phyloP scores from a whole-genome alignment of 2,113 vertebrate species.

The Lepisosteus oculatus region DNA sequence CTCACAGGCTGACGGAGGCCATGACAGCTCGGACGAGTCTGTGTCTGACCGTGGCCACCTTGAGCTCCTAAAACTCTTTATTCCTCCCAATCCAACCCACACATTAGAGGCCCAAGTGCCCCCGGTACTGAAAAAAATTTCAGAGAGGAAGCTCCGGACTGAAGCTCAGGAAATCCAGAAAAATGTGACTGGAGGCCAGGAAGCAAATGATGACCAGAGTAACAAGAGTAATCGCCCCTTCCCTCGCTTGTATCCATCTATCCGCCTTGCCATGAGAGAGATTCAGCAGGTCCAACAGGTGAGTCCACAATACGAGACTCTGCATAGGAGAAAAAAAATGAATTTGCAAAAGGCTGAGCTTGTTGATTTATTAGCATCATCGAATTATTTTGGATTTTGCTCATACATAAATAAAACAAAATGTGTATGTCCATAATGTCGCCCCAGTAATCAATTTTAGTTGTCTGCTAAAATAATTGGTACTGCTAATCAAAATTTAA shows the following conservation, averaged over 20 bases:
- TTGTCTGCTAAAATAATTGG: too few relatives aligned
- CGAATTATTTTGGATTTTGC: constrained; percentile 19
- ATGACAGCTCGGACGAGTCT: neutral
- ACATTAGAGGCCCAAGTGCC: constrained; percentile 24
- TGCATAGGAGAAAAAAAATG: constrained; percentile 14
- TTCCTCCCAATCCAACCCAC: constrained; percentile 11
- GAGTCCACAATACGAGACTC: neutral
- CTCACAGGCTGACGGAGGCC: neutral
- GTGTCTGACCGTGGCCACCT: constrained; percentile 24
- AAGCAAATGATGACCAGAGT: constrained; percentile 6
- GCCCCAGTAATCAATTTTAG: too few relatives aligned
- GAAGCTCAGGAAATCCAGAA: constrained; percentile 19
- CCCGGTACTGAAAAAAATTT: constrained; percentile 6
- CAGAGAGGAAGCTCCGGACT: constrained; percentile 24
- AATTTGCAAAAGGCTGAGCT: constrained; percentile 20
- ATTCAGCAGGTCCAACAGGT: constrained; percentile 59
- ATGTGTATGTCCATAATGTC: too few relatives aligned
- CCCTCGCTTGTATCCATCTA: constrained; percentile 55
- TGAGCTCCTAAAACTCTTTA: constrained; percentile 38
- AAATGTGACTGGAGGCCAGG: constrained; percentile 3
- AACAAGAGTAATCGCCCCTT: constrained; percentile 18
- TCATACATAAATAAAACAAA: constrained; percentile 3
- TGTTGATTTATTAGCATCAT: constrained; percentile 22
- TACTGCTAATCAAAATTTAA: too few relatives aligned
- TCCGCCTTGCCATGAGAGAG: constrained; percentile 59